Base-by-base conservation (phyloP, 2,113 vertebrate species). In the Pelecanoides urinatrix region DNA sequence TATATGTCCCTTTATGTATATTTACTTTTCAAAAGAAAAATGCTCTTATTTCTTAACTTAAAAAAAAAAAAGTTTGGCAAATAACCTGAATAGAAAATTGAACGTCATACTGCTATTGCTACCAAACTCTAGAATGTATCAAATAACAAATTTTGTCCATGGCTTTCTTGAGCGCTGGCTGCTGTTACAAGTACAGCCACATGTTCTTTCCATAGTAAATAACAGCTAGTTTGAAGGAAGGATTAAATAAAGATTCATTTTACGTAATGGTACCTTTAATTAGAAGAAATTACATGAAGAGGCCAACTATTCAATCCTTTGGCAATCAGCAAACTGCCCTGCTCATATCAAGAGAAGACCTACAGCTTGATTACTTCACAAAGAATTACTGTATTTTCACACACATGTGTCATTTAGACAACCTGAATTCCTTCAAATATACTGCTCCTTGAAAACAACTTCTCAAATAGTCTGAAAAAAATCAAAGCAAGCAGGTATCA, bases 381-480 rank as follows among this genome's bases (percentile, higher is more conserved):
- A 90, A 92, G 45, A 93, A 79, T 61, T 82, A 88, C 27, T 44
- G 62, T 65, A 40, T 88, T 92, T 94, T 96, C 58, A 92, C 26
- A 88, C 22, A 86, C 17, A 81, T 0, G 1, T 42, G 36, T 73
- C 55, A 94, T 77, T 92, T 84, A 95, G 90, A 93, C 55, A 96
- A 89, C 73, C 40, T 71, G 36, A 92, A 94, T 49, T 92, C 87
- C 55, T 91, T 83, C 50, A 95, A 76, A 86, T 73, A 84, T 5
- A 91, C 27, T 80, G 63, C 30, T 94, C 72, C 67, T 89, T 94
- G 90, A 73, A 83, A 95, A 84, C 21, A 86, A 92, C 75, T 82
- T 88, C 74, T 92, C 62, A 95, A 9, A 72, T 1, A 78, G 47
- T 76, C 58, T 86, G 82, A 30, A 82, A 95, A 90, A 79, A 76